These are phyloP conservation scores for human DNA, from an alignment of 2,113 vertebrate genomes.

Conservation along the genomic window GRCh38 chr1:14562001-14562500, in stretches of 20 bases:
- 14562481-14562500: not conserved
- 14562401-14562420: not conserved
- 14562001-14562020: not conserved
- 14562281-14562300: not conserved
- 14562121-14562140: not conserved
- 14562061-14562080: not conserved
- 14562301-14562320: not conserved
- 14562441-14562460: not conserved
- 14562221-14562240: conserved; percentile 42
- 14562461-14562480: not conserved
- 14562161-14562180: conserved; percentile 67
- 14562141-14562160: conserved; percentile 35
- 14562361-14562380: not conserved
- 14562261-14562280: not conserved
- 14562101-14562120: not conserved
- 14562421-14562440: not conserved
- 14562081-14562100: conserved; percentile 4
- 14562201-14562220: conserved; percentile 50
- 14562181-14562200: conserved; percentile 39
- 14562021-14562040: not conserved
- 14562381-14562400: not conserved
- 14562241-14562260: not conserved
- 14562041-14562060: not conserved
- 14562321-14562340: not conserved
- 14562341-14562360: not conserved